Conservation (phyloP, 2,888 invertebrate species). For the Drosophila robusta region DNA sequence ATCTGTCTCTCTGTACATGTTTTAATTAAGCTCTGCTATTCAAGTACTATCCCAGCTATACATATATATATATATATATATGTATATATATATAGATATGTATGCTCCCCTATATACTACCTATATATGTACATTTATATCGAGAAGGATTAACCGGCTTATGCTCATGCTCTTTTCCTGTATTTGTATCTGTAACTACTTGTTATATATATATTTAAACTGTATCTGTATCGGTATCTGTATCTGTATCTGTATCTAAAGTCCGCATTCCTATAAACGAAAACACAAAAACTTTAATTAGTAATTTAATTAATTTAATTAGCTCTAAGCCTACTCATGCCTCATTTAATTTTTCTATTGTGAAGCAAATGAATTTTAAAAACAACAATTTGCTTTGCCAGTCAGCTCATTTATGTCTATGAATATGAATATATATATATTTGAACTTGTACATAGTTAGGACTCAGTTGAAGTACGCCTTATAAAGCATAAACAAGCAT, state of each 20-base stretch:
- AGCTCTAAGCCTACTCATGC: constrained; percentile 60
- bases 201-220: constrained; percentile 19
- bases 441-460: constrained; percentile 48
- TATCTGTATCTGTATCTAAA: constrained; percentile 52
- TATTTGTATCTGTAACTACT: constrained; percentile 34
- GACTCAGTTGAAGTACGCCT: constrained; percentile 41
- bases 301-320: constrained; percentile 55
- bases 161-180: constrained; percentile 52
- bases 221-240: constrained; percentile 31
- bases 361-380: constrained; percentile 75
- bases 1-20: constrained; percentile 42
- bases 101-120: constrained; percentile 56
- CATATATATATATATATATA: constrained; percentile 25
- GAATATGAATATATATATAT: constrained; percentile 14
- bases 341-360: constrained; percentile 40
- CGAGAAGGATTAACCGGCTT: constrained; percentile 35
- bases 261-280: constrained; percentile 64
- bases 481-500: constrained; percentile 40
- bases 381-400: constrained; percentile 73
- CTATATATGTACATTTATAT: constrained; percentile 35
- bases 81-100: constrained; percentile 13
- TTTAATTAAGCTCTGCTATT: constrained; percentile 34
- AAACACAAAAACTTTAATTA: constrained; percentile 38
- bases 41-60: constrained; percentile 33
- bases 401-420: constrained; percentile 43